Base-by-base conservation (phyloP, 2,888 invertebrate species). In the Pachliopta kotzebuea region DNA sequence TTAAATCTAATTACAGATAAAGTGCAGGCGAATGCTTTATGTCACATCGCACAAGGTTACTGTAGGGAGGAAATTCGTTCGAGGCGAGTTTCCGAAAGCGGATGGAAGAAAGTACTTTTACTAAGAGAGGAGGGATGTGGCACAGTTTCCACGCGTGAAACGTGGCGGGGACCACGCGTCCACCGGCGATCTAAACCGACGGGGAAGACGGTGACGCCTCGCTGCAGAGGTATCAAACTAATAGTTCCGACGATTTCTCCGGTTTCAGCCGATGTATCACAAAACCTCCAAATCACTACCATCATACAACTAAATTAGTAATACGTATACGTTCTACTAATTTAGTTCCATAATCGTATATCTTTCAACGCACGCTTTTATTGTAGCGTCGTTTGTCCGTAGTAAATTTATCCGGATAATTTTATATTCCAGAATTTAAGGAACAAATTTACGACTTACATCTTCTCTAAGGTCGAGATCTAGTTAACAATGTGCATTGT, bases 41-140 rank as follows among this genome's bases (percentile, higher is more conserved):
- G 88, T 88, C 88, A 90, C 84, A 76, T 76, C 78, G 79, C 78
- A 85, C 86, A 87, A 88, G 86, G 86, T 86, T 88, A 85, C 81
- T 80, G 77, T 79, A 82, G 77, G 77, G 80, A 85, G 86, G 83
- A 88, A 88, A 85, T 85, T 82, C 77, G 81, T 83, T 84, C 81
- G 79, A 83, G 84, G 81, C 88, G 76, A 82, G 86, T 89, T 90
- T 91, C 88, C 83, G 88, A 90, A 90, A 89, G 88, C 88, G 87
- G 87, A 82, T 80, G 76, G 86, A 90, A 89, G 90, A 90, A 90
- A 91, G 90, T 89, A 88, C 90, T 91, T 90, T 90, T 91, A 89
- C 90, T 90, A 76, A 80, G 84, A 86, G 88, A 83, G 82, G 80
- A 78, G 77, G 80, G 81, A 79, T 75, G 79, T 87, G 90, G 80